Conservation (phyloP, 2,888 invertebrate species). For the Saturnia japonica region DNA sequence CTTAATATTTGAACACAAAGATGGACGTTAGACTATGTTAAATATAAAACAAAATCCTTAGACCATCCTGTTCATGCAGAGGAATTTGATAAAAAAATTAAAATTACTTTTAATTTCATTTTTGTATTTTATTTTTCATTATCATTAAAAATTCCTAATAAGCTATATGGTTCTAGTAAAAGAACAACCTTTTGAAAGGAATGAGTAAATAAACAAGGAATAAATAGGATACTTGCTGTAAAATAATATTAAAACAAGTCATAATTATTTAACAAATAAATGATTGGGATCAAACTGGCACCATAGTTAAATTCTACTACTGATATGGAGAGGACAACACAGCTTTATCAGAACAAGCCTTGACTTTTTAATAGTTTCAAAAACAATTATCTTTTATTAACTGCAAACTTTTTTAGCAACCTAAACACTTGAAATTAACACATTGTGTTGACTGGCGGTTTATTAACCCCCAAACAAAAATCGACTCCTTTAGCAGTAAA, state of each 20-base stretch:
- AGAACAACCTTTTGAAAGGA: too few species aligned
- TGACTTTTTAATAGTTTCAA: background rate
- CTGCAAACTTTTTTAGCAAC: background rate
- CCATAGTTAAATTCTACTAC: background rate
- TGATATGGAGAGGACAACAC: background rate
- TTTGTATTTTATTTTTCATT: too few species aligned
- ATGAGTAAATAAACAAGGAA: background rate
- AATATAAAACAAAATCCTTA: conserved; percentile 20
- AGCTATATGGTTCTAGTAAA: too few species aligned
- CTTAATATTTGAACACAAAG: background rate
- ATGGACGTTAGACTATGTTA: conserved; percentile 25
- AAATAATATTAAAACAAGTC: conserved; percentile 15
- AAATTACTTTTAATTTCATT: background rate
- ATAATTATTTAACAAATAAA: conserved; percentile 2
- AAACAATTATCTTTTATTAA: background rate
- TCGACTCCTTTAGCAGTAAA: too few species aligned
- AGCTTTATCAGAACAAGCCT: background rate
- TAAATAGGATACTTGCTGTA: conserved; percentile 50
- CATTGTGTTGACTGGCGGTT: too few species aligned
- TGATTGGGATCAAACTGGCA: background rate
- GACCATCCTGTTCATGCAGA: conserved; percentile 11
- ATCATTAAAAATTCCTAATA: too few species aligned
- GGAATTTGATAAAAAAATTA: background rate
- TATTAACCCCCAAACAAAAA: too few species aligned
- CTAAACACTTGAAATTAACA: background rate